phyloP scores from a whole-genome alignment of 2,888 invertebrate species.

The Pseudeuparius sepicola region DNA sequence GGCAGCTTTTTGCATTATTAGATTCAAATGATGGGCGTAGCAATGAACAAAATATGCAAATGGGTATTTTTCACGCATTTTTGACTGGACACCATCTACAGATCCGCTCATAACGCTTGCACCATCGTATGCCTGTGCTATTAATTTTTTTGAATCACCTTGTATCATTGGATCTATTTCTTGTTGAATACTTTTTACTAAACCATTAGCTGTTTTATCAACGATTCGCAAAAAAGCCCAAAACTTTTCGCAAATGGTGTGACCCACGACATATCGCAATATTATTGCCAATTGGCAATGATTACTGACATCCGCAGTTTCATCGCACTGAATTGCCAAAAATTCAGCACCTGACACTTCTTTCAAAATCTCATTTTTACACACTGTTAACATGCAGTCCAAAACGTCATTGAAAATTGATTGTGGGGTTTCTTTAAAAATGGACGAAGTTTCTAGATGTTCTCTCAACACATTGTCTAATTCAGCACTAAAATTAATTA shows the following conservation, averaged over 20 bases:
- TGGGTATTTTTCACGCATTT: constrained; percentile 17
- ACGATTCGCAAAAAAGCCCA: constrained; percentile 5
- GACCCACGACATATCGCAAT: constrained; percentile 5
- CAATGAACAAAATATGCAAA: constrained; percentile 20
- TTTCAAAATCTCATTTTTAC: constrained; percentile 6
- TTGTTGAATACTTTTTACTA: no score
- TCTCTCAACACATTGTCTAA: no score
- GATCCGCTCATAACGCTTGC: no score
- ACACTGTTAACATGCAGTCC: no score
- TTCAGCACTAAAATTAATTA: no score
- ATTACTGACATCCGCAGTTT: constrained; percentile 5
- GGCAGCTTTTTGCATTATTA: constrained; percentile 17
- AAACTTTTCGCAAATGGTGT: constrained; percentile 5
- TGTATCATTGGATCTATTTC: no score
- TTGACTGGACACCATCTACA: constrained; percentile 17
- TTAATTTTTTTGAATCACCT: no score
- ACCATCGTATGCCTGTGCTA: no score
- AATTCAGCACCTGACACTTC: constrained; percentile 7
- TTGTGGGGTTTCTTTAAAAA: no score
- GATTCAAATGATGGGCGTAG: constrained; percentile 19
- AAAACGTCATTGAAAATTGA: no score
- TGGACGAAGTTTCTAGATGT: no score
- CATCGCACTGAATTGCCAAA: constrained; percentile 13
- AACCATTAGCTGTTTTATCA: no score
- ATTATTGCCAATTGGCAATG: constrained; percentile 8